Base-by-base conservation (phyloP, 2,113 vertebrate genomes). In the Polypterus senegalus region DNA sequence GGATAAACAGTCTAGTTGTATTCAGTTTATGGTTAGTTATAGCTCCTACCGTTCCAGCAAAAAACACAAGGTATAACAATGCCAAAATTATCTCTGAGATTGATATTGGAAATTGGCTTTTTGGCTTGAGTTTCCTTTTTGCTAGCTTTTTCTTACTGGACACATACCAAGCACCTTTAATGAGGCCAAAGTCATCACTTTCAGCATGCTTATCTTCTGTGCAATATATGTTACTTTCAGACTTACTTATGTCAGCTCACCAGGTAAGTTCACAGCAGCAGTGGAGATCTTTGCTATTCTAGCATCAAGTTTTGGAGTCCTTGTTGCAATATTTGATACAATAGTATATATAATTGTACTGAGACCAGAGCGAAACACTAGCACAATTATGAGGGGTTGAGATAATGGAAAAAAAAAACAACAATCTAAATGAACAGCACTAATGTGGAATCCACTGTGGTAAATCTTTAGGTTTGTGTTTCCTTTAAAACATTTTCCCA, bases 131-230 rank as follows among this genome's bases (percentile, higher is more conserved):
- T 58, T 27, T 58, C 43, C 56, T 58, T 58, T 44, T 5, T 58
- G n/a, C 27, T 58, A 7, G 56, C 56, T 43, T 58, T 58, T 58
- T 43, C 56, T 58, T 4, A 45, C 11, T 6, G 7, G 56, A 7
- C 44, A 58, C 1, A 27, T 58, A 7, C 56, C 56, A 8, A 45
- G 46, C 5, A 58, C 44, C 9, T 58, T 58, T 43, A 58, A 58
- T 45, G 56, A 58, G 43, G 56, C 56, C n/a, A 58, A 44, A 58
- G 45, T 43, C 43, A 58, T 58, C 5, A 58, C 27, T 9, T 58
- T 58, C 27, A 58, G 56, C 6, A 58, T 58, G 56, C 27, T 57
- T 7, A 57, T 57, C 44, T 57, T 57, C 56, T 58, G 56, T 58
- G 56, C 56, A 3, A 45, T 58, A 7, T 58, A 45, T 27, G 45